Conservation (phyloP, 2,113 vertebrate genomes). For the Holacanthus passer region DNA sequence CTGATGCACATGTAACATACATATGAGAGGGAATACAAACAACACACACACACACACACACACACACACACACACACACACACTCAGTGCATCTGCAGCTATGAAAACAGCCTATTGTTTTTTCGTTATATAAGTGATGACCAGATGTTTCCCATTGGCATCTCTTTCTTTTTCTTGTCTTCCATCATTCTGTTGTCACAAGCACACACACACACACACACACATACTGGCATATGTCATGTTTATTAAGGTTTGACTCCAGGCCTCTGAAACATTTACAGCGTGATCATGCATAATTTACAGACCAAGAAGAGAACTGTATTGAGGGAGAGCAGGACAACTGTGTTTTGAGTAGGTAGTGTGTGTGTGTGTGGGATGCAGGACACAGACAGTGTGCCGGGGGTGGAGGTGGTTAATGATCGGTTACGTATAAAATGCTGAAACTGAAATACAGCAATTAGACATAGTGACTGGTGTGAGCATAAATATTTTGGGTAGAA, state of each 20-base stretch:
- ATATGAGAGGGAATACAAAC: slow-evolving; percentile 13
- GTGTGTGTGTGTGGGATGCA: slow-evolving; percentile 27
- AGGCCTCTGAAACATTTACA: slow-evolving; percentile 77
- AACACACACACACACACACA: slow-evolving; percentile 37
- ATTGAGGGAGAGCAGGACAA: slow-evolving; percentile 31
- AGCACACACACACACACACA: slow-evolving; percentile 25
- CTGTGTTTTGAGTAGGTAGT: slow-evolving; percentile 36
- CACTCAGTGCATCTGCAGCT: slow-evolving; percentile 29
- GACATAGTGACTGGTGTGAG: neutral
- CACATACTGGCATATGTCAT: slow-evolving; percentile 14
- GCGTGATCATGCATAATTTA: slow-evolving; percentile 72
- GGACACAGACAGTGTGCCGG: slow-evolving; percentile 29
- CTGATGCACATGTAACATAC: slow-evolving; percentile 6
- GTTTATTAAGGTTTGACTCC: slow-evolving; percentile 44
- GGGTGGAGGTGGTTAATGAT: slow-evolving; percentile 34
- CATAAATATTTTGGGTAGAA: neutral
- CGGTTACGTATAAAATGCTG: slow-evolving; percentile 14
- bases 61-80: slow-evolving; percentile 36
- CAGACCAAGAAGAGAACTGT: slow-evolving; percentile 24
- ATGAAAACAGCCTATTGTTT: slow-evolving; percentile 63
- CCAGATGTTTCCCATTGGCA: slow-evolving; percentile 78
- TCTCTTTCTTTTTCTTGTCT: slow-evolving; percentile 47
- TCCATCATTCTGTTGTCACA: slow-evolving; percentile 26
- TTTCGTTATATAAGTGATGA: slow-evolving; percentile 63
- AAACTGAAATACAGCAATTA: slow-evolving; percentile 32